phyloP scores from a whole-genome alignment of 2,113 vertebrate genomes.

The Camelus dromedarius region DNA sequence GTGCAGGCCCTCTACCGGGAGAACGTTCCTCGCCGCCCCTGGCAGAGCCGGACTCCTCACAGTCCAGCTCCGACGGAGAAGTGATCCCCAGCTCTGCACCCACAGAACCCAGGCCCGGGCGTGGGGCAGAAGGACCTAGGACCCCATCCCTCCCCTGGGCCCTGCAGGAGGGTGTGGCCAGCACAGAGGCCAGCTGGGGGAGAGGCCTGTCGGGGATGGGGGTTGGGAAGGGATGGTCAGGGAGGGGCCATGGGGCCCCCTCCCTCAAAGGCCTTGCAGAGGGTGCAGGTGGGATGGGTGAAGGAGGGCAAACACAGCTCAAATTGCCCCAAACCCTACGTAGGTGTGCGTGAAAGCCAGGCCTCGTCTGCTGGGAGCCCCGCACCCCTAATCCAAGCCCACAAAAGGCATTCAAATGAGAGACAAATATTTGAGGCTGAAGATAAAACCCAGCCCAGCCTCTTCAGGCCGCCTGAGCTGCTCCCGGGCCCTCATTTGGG shows the following conservation, averaged over 20 bases:
- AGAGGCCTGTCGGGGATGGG: accelerated
- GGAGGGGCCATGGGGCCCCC: background rate
- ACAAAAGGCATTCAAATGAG: constrained; percentile 78
- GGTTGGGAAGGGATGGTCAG: background rate
- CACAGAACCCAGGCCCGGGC: background rate
- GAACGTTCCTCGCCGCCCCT: no score
- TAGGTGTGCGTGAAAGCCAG: accelerated
- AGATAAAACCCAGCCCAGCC: background rate
- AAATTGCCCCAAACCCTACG: background rate
- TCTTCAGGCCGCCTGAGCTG: accelerated
- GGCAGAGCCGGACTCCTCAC: background rate
- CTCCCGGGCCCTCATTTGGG: constrained; percentile 68
- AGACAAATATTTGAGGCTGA: constrained; percentile 64
- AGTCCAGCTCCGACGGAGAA: accelerated
- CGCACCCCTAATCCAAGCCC: background rate
- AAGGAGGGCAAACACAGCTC: background rate
- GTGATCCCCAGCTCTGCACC: background rate
- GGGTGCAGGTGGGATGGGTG: accelerated
- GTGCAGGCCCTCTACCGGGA: accelerated
- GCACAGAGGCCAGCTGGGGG: background rate
- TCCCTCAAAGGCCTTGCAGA: background rate
- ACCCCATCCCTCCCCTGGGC: background rate
- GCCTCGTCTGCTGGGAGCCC: background rate
- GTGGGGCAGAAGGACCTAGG: background rate
- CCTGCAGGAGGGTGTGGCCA: no score